Evolutionary conservation across 1,140 invertebrate species (phyloP), one percentile per base, ranked within the genome.

Genomic region (Sitodiplosis mosellana): DNA sequence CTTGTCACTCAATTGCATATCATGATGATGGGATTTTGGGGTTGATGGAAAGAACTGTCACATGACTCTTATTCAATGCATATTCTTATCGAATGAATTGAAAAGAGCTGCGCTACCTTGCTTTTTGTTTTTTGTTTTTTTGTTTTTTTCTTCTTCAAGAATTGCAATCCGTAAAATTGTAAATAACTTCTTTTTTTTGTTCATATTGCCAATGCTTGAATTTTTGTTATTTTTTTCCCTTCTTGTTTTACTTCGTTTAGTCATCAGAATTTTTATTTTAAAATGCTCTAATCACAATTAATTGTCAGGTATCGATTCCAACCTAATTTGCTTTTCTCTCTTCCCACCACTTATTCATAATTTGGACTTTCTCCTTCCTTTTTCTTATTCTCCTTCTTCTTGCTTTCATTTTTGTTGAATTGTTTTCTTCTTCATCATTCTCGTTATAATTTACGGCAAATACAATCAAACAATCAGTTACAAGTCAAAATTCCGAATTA

Each of bases 231-330:
- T 43, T 43, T 43, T 18, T 20, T 43, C 20, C 20, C 18, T 43
- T 43, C 20, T 18, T 43, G n/a, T 18, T 12, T 19, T n/a, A n/a
- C n/a, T 12, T 43, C 41, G 18, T 18, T 43, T 5, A 18, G 12
- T 38, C 12, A 38, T n/a, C 5, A 38, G 5, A 20, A 20, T 18
- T 18, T 18, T 43, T 43, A 5, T 43, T 20, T 17, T 43, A 43
- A 43, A 43, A 43, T 43, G 41, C 41, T 43, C 41, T 43, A 43
- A 43, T 43, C 41, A 43, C 41, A 43, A 43, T 43, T 43, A 18
- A 18, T 43, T 43, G 11, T 43, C 11, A 12, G 37, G 17, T 15
- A 40, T 20, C n/a, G 20, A 18, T 11, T 43, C n/a, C 27, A 27
- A 27, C 27, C 27, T 27, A 27, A 27, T 27, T 27, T 27, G 27